A percentile compares a stretch with the other conserved stretches of the same genome.
Evolutionary conservation across 2,888 invertebrate species (phyloP).

Genomic region (Micoletzkya japonica): DNA sequence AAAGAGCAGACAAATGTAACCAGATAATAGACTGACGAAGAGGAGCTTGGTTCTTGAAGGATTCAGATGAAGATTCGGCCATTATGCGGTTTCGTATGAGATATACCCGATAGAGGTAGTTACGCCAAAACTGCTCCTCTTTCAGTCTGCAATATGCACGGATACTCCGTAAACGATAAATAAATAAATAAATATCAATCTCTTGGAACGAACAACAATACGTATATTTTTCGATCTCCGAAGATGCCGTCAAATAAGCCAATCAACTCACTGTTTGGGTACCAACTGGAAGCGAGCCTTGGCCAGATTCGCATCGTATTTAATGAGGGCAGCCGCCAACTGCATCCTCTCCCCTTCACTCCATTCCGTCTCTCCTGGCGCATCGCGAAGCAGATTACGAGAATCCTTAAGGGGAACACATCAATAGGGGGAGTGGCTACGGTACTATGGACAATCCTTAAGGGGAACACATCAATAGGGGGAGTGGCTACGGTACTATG

Average conservation of each 20-base stretch:
- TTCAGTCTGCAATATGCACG: slow-evolving; percentile 69
- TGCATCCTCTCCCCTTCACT: slow-evolving; percentile 85
- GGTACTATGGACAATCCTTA: slow-evolving; percentile 80
- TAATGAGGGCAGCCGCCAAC: slow-evolving; percentile 89
- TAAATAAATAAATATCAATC: not conserved
- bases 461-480: slow-evolving; percentile 43
- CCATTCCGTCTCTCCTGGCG: slow-evolving; percentile 73
- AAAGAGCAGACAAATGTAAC: too few relatives aligned
- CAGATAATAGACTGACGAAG: too few relatives aligned
- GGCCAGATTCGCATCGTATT: slow-evolving; percentile 91
- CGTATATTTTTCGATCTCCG: not conserved
- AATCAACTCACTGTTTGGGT: slow-evolving; percentile 87
- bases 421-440: not conserved
- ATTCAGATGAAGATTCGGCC: too few relatives aligned
- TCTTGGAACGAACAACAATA: not conserved
- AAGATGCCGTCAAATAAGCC: not conserved
- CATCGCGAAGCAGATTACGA: slow-evolving; percentile 93
- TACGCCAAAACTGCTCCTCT: slow-evolving; percentile 98
- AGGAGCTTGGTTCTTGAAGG: too few relatives aligned
- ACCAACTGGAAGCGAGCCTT: slow-evolving; percentile 99
- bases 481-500: not conserved
- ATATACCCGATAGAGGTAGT: slow-evolving; percentile 98
- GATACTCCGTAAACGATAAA: not conserved
- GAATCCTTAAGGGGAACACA: slow-evolving; percentile 75
- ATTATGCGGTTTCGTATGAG: slow-evolving; percentile 89